Conservation (phyloP, 1,140 invertebrate species). For the Bombus ignitus region DNA sequence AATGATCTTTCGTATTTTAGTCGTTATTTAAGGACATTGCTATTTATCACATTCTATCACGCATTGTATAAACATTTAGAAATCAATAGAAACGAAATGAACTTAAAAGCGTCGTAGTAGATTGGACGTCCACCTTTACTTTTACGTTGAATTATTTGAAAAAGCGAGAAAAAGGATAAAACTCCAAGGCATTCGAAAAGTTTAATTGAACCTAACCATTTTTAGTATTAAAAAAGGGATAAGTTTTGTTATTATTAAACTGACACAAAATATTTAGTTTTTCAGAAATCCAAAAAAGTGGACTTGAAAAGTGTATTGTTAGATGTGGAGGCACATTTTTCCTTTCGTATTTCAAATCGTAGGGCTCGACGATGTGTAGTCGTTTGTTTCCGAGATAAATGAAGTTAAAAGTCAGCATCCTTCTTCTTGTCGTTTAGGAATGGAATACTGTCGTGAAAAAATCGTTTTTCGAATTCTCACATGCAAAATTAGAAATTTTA, state of each 20-base stretch:
- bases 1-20: background rate
- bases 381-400: conserved; percentile 3
- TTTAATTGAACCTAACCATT: no score
- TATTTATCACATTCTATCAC: no score
- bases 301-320: background rate
- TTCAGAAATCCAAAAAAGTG: no score
- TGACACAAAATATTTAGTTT: background rate
- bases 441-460: background rate
- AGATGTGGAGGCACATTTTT: background rate
- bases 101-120: no score
- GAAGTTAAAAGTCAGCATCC: background rate
- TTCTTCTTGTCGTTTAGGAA: background rate
- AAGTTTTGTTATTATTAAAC: background rate
- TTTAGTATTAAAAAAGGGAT: background rate
- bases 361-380: background rate
- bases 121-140: no score
- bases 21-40: background rate
- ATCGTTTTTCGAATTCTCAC: background rate
- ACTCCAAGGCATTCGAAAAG: background rate
- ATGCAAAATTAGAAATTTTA: background rate
- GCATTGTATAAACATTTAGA: no score
- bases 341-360: background rate
- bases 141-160: background rate
- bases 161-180: background rate
- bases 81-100: no score